Conservation (phyloP, 2,797 vertebrate species). For the Arrhamphus sclerolepis region DNA sequence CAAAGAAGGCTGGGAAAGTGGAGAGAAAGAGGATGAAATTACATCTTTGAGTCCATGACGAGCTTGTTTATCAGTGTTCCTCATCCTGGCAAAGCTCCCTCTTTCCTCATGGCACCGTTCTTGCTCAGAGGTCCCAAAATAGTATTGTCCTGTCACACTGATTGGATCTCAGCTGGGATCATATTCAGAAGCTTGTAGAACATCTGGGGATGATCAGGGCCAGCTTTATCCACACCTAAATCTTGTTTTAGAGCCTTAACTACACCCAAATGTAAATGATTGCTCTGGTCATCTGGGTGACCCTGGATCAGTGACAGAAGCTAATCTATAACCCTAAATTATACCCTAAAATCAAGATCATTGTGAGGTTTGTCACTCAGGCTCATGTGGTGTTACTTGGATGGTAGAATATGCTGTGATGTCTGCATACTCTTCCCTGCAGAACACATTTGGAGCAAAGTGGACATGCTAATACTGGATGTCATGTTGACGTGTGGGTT, state of each 20-base stretch:
- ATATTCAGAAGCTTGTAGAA: conserved; percentile 47
- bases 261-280: conserved; percentile 48
- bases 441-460: conserved; percentile 8
- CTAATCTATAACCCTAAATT: not conserved
- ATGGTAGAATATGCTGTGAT: not conserved
- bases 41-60: conserved; percentile 29
- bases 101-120: conserved; percentile 21
- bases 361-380: not conserved
- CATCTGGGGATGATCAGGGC: conserved; percentile 75
- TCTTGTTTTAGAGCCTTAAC: conserved; percentile 41
- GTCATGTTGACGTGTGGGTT: conserved; percentile 34
- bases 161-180: conserved; percentile 35
- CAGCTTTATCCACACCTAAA: conserved; percentile 45
- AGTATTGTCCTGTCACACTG: conserved; percentile 29
- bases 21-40: conserved; percentile 59
- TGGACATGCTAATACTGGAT: conserved; percentile 20
- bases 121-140: conserved; percentile 15
- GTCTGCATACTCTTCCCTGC: conserved; percentile 1
- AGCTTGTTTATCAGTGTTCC: conserved; percentile 24
- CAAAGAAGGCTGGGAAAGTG: conserved; percentile 26
- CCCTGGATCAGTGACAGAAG: conserved; percentile 55
- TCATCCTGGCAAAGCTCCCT: conserved; percentile 13
- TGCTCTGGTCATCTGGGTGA: conserved; percentile 57
- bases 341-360: not conserved
- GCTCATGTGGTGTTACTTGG: not conserved